Base-by-base conservation (phyloP, 2,888 invertebrate species). In the Tinea trinotella region DNA sequence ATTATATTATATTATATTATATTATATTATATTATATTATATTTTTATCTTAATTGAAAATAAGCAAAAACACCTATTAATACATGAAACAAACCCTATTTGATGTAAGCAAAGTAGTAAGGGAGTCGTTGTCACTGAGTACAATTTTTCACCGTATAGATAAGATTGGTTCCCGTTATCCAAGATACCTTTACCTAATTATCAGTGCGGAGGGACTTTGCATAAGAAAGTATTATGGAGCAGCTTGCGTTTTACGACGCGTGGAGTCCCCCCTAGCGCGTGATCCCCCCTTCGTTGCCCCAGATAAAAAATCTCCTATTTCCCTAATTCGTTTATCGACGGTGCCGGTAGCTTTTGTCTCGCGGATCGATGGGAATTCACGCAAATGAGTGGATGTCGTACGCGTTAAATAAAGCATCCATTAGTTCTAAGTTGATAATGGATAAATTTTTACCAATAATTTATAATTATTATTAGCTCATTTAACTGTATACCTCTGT, bases 311-410 rank as follows among this genome's bases (percentile, higher is more conserved):
- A 85, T 85, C 84, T 84, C 83, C 84, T 82, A 83, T 84, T 84
- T 84, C 84, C 84, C 84, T 85, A 85, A 85, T 85, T 85, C 84
- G 84, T 85, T 85, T 85, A 85, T 85, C 84, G 84, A 81, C 78
- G 74, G 73, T 69, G 74, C 75, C 67, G 71, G 74, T 75, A 80
- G 80, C 84, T 83, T 84, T 53, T 53, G 53, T 85, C 84, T 84
- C 83, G 83, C 73, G 83, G 84, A 85, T 85, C 84, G 84, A 84
- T 85, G 82, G 40, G 19, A 22, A 20, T 9, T 35, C 53, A 40
- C 53, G 40, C 30, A 18, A 36, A 53, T 53, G 36, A 53, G 40
- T 20, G 52, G 12, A 19, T 17, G 52, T 52, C 4, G 30, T 2
- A 30, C 2, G 30, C 30, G 40, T n/a, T n/a, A n/a, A n/a, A n/a